Evolutionary conservation across 2,888 invertebrate genomes (phyloP).

Genomic region (Andrena minutula): DNA sequence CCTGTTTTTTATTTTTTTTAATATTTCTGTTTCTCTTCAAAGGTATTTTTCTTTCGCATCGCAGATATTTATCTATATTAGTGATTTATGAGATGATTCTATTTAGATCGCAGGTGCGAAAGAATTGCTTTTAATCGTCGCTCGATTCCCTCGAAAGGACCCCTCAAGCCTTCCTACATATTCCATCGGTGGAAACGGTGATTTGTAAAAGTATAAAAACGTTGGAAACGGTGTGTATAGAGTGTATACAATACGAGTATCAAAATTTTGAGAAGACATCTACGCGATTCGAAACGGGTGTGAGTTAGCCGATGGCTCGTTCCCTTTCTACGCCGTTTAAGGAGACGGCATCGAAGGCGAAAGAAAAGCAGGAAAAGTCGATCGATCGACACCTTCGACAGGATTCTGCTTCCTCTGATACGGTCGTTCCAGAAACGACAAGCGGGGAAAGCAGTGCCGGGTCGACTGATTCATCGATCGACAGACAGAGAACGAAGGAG

Average conservation of each 20-base stretch:
- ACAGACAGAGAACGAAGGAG: background rate
- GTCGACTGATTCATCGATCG: constrained; percentile 11
- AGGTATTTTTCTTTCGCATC: too few relatives aligned
- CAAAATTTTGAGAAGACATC: constrained; percentile 71
- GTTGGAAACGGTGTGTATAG: constrained; percentile 55
- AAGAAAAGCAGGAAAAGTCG: constrained; percentile 19
- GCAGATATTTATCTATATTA: background rate
- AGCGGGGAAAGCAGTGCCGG: constrained; percentile 32
- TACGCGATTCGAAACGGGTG: constrained; percentile 50
- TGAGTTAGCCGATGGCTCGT: background rate
- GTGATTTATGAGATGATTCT: background rate
- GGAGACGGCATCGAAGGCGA: constrained; percentile 27
- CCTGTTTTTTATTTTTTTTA: too few relatives aligned
- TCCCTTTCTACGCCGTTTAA: background rate
- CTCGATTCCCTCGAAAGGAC: background rate
- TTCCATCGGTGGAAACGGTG: constrained; percentile 38
- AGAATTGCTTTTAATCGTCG: constrained; percentile 4
- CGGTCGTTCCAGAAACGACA: constrained; percentile 23
- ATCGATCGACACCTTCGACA: constrained; percentile 31
- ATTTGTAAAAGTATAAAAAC: constrained; percentile 69
- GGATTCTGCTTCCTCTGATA: constrained; percentile 6
- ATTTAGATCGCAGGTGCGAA: background rate
- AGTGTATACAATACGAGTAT: constrained; percentile 68
- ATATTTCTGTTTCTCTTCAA: too few relatives aligned
- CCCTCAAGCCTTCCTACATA: background rate